Base-by-base conservation (phyloP, 2,888 invertebrate species). In the Linyphia triangularis region DNA sequence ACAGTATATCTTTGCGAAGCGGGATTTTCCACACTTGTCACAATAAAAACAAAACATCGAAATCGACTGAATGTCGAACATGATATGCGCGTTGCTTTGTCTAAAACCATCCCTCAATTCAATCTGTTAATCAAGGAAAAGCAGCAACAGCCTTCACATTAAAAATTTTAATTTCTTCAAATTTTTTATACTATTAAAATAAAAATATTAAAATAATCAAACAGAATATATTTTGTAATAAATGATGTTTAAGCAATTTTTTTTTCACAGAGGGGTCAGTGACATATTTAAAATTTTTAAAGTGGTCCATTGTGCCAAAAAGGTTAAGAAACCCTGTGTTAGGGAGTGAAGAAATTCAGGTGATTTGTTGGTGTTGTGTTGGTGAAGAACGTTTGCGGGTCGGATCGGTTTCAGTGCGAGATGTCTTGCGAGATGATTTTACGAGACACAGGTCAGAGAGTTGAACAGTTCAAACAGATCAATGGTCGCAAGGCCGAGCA, bases 121-220 rank as follows among this genome's bases (percentile, higher is more conserved):
- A 78, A 78, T 78, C 65, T 78, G 78, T 78, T 65, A 78, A 65
- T 78, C 65, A 78, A 65, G 65, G 78, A 65, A 78, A 78, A 78
- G 78, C 78, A 78, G 78, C 78, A 78, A 65, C 78, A 78, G 65
- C 78, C 78, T 78, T 78, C 78, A 78, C 65, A 78, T 78, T 78
- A 78, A 78, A 65, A 78, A 77, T 77, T 77, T 77, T 77, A 63
- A 77, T 77, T 77, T 75, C 59, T 75, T 75, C 75, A 59, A 75
- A 75, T 59, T 59, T 75, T 75, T 75, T 75, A 75, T 72, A 75
- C 2, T n/a, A n/a, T n/a, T n/a, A n/a, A n/a, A n/a, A n/a, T n/a
- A n/a, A n/a, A n/a, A n/a, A n/a, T n/a, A n/a, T n/a, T n/a, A 2
- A 67, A 67, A 59, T 70, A 81, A 81, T 81, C 51, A 81, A 59